Conservation (phyloP, 35 echinoderm and acorn worm genomes). For the Antedon bifida region DNA sequence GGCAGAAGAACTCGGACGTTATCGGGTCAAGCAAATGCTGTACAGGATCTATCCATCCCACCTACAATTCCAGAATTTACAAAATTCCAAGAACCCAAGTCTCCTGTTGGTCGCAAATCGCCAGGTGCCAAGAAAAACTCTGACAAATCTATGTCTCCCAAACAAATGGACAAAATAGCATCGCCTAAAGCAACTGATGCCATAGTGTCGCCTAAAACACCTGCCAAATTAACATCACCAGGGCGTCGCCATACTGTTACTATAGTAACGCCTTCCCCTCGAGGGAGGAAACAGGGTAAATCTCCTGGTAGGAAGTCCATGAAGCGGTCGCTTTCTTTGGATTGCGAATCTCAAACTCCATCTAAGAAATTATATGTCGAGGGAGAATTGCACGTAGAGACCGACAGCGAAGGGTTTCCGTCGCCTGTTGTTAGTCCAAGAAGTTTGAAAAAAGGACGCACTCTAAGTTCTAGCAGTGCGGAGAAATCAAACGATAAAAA, state of each 20-base stretch:
- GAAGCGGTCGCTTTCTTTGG: neutral
- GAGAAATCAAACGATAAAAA: neutral
- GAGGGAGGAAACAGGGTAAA: slow-evolving; percentile 15
- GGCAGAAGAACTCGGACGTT: neutral
- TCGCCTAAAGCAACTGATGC: neutral
- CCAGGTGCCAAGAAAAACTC: neutral
- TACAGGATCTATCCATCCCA: neutral
- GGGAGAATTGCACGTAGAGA: slow-evolving; percentile 36
- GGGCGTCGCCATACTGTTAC: neutral
- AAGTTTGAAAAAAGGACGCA: neutral
- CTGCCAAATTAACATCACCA: neutral
- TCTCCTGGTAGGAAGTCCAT: neutral
- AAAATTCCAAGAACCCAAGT: neutral
- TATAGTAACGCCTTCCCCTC: neutral
- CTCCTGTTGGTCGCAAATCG: neutral
- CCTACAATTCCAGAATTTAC: neutral
- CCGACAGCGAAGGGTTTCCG: slow-evolving; percentile 48
- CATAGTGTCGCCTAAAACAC: neutral
- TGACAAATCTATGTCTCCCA: neutral
- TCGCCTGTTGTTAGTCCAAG: slow-evolving; percentile 14
- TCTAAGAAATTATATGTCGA: neutral
- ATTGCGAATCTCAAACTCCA: neutral
- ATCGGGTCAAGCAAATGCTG: neutral
- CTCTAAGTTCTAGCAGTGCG: neutral
- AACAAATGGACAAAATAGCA: neutral